Evolutionary conservation across 2,888 invertebrate genomes (phyloP).

Genomic region (Bimastos eiseni): DNA sequence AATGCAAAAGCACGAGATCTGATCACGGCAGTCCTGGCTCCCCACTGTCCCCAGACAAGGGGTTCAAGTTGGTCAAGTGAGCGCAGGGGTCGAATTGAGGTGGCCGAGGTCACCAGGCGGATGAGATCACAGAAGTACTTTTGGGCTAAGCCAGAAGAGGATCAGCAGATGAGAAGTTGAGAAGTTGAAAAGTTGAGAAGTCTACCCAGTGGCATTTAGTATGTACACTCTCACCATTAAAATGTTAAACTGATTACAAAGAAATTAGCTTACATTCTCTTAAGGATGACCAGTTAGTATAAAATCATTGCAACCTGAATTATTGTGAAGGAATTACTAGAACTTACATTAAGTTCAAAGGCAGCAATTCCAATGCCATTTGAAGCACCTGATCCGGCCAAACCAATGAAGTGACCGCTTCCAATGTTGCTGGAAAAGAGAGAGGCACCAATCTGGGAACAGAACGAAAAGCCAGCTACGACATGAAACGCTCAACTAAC

Average conservation of each 20-base stretch:
- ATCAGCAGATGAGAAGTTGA: too few species aligned
- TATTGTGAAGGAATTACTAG: neutral
- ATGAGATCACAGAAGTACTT: too few species aligned
- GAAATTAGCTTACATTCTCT: neutral
- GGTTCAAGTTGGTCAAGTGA: too few species aligned
- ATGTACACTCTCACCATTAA: too few species aligned
- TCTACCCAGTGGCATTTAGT: too few species aligned
- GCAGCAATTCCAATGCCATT: conserved; percentile 58
- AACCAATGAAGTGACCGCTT: conserved; percentile 61
- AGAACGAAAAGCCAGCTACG: neutral
- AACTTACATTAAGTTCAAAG: conserved; percentile 60
- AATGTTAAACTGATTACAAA: neutral
- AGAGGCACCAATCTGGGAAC: conserved; percentile 60
- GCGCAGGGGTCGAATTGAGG: too few species aligned
- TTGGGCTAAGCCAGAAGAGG: too few species aligned
- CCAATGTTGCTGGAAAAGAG: conserved; percentile 62
- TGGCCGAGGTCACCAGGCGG: too few species aligned
- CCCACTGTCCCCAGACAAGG: too few species aligned
- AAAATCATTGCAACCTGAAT: neutral
- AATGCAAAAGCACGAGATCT: too few species aligned
- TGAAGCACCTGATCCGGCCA: conserved; percentile 61
- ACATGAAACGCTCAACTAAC: neutral
- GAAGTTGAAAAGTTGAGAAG: too few species aligned
- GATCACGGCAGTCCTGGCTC: too few species aligned
- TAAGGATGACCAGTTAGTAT: neutral